Evolutionary conservation across 2,888 invertebrate species (phyloP), one percentile per base, ranked within the genome.

Genomic region (Acanthopleura granulata): DNA sequence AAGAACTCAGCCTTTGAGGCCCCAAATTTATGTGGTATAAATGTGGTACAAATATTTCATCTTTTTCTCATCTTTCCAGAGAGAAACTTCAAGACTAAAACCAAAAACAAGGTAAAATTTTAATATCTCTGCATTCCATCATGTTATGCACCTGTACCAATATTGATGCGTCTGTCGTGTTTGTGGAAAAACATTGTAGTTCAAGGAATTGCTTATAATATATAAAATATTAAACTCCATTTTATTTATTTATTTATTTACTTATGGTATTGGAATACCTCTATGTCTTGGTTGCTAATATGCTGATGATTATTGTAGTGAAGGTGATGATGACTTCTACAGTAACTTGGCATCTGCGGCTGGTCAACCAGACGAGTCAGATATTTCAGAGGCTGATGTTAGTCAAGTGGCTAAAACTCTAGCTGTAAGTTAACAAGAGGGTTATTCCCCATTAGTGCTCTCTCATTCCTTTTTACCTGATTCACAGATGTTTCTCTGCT

Each of bases 371-470:
- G 79, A 80, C 11, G 80, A 80, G 11, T 86, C 87, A 18, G 87
- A 86, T 75, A 81, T 86, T 0, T 88, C 87, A n/a, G 88, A 88
- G 22, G 87, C 86, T 70, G 87, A 88, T 81, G 86, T 86, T n/a
- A 81, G 81, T 29, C 82, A 86, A 71, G 81, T 88, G 80, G 87
- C 87, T n/a, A 84, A 85, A 77, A 84, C 85, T 73, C 80, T 88
- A 57, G 86, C 83, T 73, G 88, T 87, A 80, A 80, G 84, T 81
- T 25, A 12, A 40, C 40, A 3, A 9, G 3, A 40, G 40, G 40
- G 40, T 40, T 40, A 40, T 9, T 40, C 40, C 40, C 40, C 40
- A 6, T 40, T 9, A 40, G 40, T 40, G 40, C 40, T 40, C 40
- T 40, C 40, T 40, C 3, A 40, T 40, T 40, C 40, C 3, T 40